Conservation (phyloP, 2,113 vertebrate genomes). For the Oryzias javanicus region DNA sequence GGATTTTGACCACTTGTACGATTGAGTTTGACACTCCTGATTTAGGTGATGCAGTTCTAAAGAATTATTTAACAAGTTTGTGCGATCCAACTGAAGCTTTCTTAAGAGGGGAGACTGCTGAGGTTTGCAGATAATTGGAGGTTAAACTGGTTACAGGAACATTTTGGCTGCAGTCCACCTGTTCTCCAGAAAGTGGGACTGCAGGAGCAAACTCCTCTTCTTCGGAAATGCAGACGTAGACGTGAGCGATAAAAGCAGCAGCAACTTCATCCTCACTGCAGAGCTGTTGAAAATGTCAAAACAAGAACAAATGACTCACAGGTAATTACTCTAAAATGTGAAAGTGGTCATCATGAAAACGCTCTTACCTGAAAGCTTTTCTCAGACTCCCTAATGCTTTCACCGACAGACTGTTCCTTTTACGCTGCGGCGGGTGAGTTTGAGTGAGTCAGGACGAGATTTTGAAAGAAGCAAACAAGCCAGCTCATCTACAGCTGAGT, state of each 20-base stretch:
- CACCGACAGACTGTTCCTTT: conserved; percentile 1
- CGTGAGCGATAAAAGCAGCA: conserved; percentile 37
- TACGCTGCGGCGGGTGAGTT: conserved; percentile 3
- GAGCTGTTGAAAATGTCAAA: conserved; percentile 3
- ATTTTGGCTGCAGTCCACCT: conserved; percentile 65
- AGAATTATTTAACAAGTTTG: conserved; percentile 55
- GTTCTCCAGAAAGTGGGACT: conserved; percentile 25
- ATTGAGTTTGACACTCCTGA: no score
- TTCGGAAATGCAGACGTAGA: conserved; percentile 23
- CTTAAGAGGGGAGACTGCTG: conserved; percentile 56
- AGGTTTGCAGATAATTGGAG: conserved; percentile 72
- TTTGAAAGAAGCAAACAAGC: conserved; percentile 62
- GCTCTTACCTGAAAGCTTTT: conserved; percentile 31
- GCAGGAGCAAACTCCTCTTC: conserved; percentile 63
- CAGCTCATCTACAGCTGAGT: conserved; percentile 17
- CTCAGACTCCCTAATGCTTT: neutral
- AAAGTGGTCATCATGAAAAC: neutral
- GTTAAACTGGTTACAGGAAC: conserved; percentile 70
- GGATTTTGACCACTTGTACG: no score
- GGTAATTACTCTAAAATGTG: neutral
- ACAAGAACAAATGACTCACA: neutral
- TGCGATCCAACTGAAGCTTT: conserved; percentile 82
- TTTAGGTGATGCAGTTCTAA: conserved; percentile 61
- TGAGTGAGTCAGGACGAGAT: conserved; percentile 41
- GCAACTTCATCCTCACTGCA: conserved; percentile 51